phyloP scores from a whole-genome alignment of 2,888 invertebrate genomes.

The Parochlus steinenii region DNA sequence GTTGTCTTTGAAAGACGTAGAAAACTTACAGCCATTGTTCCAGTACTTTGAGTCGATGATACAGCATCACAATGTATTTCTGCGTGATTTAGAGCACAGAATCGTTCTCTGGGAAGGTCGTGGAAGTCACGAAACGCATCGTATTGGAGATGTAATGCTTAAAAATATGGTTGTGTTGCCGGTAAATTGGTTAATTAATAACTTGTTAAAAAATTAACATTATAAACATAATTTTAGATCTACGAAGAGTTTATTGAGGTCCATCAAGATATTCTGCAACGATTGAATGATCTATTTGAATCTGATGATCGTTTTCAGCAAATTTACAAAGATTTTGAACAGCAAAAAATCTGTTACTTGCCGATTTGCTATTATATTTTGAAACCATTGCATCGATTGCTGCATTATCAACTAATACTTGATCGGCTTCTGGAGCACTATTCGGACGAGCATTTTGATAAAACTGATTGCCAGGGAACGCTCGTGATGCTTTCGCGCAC shows the following conservation, averaged over 20 bases:
- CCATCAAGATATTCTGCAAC: constrained; percentile 59
- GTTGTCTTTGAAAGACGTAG: constrained; percentile 39
- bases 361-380: constrained; percentile 67
- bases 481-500: constrained; percentile 39
- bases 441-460: constrained; percentile 49
- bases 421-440: constrained; percentile 59
- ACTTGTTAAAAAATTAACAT: constrained; percentile 2
- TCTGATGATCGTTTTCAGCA: constrained; percentile 50
- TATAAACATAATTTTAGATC: constrained; percentile 37
- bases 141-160: constrained; percentile 59
- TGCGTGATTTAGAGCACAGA: constrained; percentile 61
- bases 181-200: constrained; percentile 22
- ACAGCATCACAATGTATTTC: constrained; percentile 62
- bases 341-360: constrained; percentile 70
- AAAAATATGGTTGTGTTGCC: constrained; percentile 46
- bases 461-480: constrained; percentile 49
- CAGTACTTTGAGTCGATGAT: constrained; percentile 65
- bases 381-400: constrained; percentile 66
- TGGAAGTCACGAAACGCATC: constrained; percentile 36
- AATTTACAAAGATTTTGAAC: constrained; percentile 60
- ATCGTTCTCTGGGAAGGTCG: constrained; percentile 57
- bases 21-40: constrained; percentile 33
- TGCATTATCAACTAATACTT: constrained; percentile 66
- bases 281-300: constrained; percentile 61
- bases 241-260: constrained; percentile 57